Conservation (phyloP, 2,113 vertebrate species). For the Nothoprocta pentlandii region DNA sequence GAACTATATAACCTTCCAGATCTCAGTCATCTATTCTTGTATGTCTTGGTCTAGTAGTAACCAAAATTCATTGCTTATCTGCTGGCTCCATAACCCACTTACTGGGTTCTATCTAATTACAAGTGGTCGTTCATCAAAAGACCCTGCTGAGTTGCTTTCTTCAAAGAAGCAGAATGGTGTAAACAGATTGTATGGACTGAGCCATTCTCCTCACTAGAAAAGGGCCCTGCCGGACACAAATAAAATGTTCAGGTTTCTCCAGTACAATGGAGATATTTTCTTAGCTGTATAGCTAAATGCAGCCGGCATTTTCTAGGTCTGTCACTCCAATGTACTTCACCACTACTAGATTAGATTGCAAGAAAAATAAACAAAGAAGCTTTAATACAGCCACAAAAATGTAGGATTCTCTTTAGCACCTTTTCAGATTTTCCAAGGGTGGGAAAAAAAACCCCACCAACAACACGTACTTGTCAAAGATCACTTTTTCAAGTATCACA, state of each 20-base stretch:
- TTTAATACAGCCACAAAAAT: background rate
- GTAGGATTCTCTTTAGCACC: background rate
- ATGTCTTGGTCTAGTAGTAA: background rate
- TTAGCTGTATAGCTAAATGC: background rate
- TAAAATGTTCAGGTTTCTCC: background rate
- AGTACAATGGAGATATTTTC: background rate
- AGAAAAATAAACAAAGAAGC: background rate
- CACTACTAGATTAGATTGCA: background rate
- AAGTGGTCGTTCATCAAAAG: background rate
- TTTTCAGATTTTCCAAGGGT: background rate
- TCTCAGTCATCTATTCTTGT: background rate
- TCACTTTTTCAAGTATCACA: conserved; percentile 19
- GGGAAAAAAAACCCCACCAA: background rate
- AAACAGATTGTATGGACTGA: background rate
- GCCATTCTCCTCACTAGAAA: background rate
- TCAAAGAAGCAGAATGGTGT: background rate
- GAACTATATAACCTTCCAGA: background rate
- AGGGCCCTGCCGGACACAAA: background rate
- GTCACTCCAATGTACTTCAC: background rate
- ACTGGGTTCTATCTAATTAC: background rate
- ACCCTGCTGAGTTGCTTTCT: background rate
- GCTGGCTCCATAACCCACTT: background rate
- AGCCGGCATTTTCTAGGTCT: background rate
- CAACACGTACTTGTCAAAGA: background rate
- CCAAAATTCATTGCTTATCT: background rate